Base-by-base conservation (phyloP, 1,140 invertebrate species). In the Drosophila pseudoananassae region DNA sequence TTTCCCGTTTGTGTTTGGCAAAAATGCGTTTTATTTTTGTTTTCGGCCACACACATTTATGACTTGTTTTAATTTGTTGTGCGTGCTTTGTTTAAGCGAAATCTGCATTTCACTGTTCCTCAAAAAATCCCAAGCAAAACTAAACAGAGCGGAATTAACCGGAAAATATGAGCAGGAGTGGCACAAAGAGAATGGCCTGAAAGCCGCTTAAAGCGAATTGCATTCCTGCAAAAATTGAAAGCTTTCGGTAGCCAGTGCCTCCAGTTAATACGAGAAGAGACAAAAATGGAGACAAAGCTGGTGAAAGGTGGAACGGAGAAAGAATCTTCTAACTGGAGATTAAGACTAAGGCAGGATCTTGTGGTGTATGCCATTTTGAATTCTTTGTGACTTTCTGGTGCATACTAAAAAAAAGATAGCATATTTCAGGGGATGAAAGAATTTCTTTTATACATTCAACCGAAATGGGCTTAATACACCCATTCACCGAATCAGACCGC, bases 21-120 rank as follows among this genome's bases (percentile, higher is more conserved):
- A 20, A 33, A 66, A 56, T 40, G 79, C 52, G 38, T 64, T 51
- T 58, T 10, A 12, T 9, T 61, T 54, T 55, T 9, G 46, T 7
- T 43, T 43, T 43, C 14, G 38, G 52, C 45, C 63, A 63, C 58
- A 65, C 58, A 50, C 63, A 73, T 88, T 76, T 83, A 73, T 73
- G 66, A 68, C 53, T 81, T 63, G 75, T 70, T 88, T 88, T 79
- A 88, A 88, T 87, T 87, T 87, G 70, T 61, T 69, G 83, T 87
- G 75, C 83, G 83, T 87, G 83, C 71, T 68, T 73, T 87, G 75
- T 63, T 57, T 82, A 68, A 65, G 65, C 29, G 52, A 78, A 87
- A 78, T 76, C 64, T 78, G 70, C 54, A 85, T 81, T 87, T 58
- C 43, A 50, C 40, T 45, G 31, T 59, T 54, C 36, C 17, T 33